Evolutionary conservation across 2,888 invertebrate genomes (phyloP), one percentile per base, ranked within the genome.

Genomic region (Ariolimax columbianus): DNA sequence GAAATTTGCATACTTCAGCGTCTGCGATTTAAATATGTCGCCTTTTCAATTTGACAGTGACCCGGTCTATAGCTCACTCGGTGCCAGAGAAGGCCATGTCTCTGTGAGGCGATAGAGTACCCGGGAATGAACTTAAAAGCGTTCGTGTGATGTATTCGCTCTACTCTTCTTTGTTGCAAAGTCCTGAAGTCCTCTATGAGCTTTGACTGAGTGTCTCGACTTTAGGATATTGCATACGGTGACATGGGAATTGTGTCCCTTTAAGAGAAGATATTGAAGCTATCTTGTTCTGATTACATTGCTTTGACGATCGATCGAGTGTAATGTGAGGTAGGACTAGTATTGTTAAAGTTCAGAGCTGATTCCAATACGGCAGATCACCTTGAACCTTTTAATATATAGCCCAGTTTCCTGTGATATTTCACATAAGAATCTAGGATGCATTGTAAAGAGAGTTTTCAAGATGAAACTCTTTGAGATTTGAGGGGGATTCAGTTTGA

Each of bases 11-110:
- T 36, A 70, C 70, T 38, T 70, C 33, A 38, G 14, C 6, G 70
- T 70, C 70, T 36, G 70, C 1, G 33, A 70, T 70, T 70, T 36
- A 70, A 70, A 70, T 70, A 38, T 36, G 70, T 70, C 17, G 14
- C 33, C 70, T 70, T 70, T 14, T 70, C 36, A 70, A 38, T 36
- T 38, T 19, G 70, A 70, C 70, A 38, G 70, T 70, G 38, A 70
- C 9, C 4, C 3, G 70, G 3, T 33, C 70, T 36, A 38, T 11
- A 23, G 19, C 33, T 30, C 36, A 36, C 9, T 70, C 36, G 36
- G 38, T 19, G 70, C 70, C 23, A 7, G 9, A 55, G 14, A 30
- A 7, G 3, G 36, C 19, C 70, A 55, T 17, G 55, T 55, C 55
- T 55, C 55, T 14, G 19, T 55, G 19, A 17, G 6, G 38, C 19